These are phyloP conservation scores for Eumacrocentrus americanus DNA, from an alignment of 2,888 invertebrate genomes.

Conservation along the genomic window DNA sequence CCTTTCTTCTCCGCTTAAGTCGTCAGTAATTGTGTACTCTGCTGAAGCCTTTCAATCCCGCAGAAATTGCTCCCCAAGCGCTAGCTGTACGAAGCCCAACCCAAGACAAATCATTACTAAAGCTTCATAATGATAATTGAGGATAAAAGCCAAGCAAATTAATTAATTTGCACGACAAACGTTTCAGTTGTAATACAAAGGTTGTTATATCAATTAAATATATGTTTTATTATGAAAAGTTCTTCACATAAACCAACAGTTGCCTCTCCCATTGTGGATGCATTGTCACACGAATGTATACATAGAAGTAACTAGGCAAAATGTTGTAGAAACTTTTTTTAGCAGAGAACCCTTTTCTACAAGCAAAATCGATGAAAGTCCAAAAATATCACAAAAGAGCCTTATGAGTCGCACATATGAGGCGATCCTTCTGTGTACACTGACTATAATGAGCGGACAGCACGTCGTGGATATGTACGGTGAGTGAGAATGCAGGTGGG, in stretches of 20 bases:
- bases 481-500: not conserved
- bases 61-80: not conserved
- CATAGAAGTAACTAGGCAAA: not conserved
- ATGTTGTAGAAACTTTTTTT: no score
- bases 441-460: not conserved
- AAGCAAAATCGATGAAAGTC: no score
- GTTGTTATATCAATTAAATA: no score
- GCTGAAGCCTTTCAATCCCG: not conserved
- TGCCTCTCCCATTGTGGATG: not conserved
- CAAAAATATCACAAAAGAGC: not conserved
- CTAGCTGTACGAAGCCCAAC: not conserved
- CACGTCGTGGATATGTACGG: not conserved
- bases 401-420: no score
- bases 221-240: no score
- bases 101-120: not conserved
- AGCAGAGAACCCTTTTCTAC: no score
- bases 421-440: not conserved
- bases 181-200: not conserved
- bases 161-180: not conserved
- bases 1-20: no score
- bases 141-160: not conserved
- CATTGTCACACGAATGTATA: conserved; percentile 1
- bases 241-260: no score
- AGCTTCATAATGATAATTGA: not conserved
- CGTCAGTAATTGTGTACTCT: no score